These are phyloP conservation scores for Ataeniobius toweri DNA, from an alignment of 2,797 vertebrate genomes.

Conservation along the genomic window DNA sequence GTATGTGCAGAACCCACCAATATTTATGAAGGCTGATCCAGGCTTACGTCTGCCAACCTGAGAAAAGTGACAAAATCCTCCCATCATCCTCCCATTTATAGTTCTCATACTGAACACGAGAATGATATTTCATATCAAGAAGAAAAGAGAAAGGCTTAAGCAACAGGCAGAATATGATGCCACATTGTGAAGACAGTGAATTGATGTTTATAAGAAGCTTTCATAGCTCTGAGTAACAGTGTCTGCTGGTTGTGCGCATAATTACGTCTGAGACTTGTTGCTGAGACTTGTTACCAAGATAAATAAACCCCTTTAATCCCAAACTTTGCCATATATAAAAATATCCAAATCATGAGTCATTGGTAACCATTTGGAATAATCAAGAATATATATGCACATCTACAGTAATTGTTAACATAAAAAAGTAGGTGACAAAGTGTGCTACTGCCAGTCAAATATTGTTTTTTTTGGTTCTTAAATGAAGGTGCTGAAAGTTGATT, in stretches of 20 bases:
- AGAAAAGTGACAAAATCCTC: slow-evolving; percentile 73
- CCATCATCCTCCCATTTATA: slow-evolving; percentile 71
- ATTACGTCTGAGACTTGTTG: slow-evolving; percentile 41
- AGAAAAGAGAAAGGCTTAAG: slow-evolving; percentile 58
- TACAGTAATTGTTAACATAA: background rate
- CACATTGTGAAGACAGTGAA: slow-evolving; percentile 45
- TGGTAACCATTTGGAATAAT: background rate
- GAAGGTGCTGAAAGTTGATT: background rate
- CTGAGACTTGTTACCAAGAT: slow-evolving; percentile 12
- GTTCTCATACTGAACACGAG: slow-evolving; percentile 57
- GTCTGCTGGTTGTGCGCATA: slow-evolving; percentile 28
- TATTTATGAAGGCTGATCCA: slow-evolving; percentile 77
- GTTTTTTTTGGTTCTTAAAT: background rate
- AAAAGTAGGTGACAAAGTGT: too few species aligned
- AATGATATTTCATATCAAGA: slow-evolving; percentile 52
- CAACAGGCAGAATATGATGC: slow-evolving; percentile 38
- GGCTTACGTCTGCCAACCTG: slow-evolving; percentile 72
- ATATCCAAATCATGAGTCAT: background rate
- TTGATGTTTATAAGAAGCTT: slow-evolving; percentile 68
- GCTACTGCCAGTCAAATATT: background rate
- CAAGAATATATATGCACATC: background rate
- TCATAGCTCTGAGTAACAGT: slow-evolving; percentile 36
- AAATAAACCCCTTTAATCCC: slow-evolving; percentile 22
- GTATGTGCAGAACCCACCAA: slow-evolving; percentile 64
- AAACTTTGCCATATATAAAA: background rate